These are phyloP conservation scores for Esox niger DNA, from an alignment of 2,113 vertebrate species.

Conservation along the genomic window DNA sequence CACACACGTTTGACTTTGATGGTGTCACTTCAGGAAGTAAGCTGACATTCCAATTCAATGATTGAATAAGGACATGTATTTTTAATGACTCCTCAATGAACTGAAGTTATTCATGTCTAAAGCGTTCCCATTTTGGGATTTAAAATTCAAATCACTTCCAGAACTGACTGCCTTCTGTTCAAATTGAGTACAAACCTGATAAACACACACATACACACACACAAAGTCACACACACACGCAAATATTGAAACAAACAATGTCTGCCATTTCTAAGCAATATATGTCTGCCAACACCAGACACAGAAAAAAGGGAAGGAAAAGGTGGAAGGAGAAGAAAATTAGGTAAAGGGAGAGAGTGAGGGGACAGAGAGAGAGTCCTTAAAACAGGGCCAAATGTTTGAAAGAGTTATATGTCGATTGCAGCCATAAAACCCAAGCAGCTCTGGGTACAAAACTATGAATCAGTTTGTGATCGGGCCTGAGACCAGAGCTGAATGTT, in stretches of 20 bases:
- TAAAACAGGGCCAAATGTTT: slow-evolving; percentile 54
- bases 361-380: slow-evolving; percentile 29
- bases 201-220: too few species aligned
- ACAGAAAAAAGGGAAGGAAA: background rate
- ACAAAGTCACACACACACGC: background rate
- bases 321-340: slow-evolving; percentile 24
- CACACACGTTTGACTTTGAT: too few species aligned
- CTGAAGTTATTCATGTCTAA: too few species aligned
- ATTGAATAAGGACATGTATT: too few species aligned
- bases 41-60: too few species aligned
- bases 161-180: too few species aligned
- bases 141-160: too few species aligned
- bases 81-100: too few species aligned
- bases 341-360: slow-evolving; percentile 33
- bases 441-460: slow-evolving; percentile 61
- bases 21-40: too few species aligned
- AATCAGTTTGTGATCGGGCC: slow-evolving; percentile 54
- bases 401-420: slow-evolving; percentile 59
- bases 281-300: background rate
- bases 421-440: slow-evolving; percentile 54
- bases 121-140: too few species aligned
- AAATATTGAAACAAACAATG: slow-evolving; percentile 5
- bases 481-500: slow-evolving; percentile 31
- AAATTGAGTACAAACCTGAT: too few species aligned
- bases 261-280: slow-evolving; percentile 23